phyloP scores from a whole-genome alignment of 2,113 vertebrate genomes.

The Serinus canaria region DNA sequence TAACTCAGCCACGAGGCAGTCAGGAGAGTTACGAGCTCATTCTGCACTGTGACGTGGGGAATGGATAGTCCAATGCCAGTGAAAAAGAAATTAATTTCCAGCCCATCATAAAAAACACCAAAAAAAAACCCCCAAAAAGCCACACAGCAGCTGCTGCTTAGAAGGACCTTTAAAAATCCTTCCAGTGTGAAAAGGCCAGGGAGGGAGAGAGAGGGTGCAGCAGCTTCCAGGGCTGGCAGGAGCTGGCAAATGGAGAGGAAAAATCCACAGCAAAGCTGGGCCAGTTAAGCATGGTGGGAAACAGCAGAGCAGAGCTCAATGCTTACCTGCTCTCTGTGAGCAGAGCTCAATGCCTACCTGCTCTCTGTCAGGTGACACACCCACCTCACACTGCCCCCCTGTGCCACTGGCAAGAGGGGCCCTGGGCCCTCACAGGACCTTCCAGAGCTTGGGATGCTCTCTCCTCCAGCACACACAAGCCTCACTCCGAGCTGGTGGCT shows the following conservation, averaged over 20 bases:
- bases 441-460: not conserved
- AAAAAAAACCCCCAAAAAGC: conserved; percentile 15
- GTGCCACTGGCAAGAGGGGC: not conserved
- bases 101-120: conserved; percentile 48
- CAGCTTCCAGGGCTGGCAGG: not conserved
- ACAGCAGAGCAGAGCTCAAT: not conserved
- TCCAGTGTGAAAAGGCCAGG: not conserved
- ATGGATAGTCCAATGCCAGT: conserved; percentile 23
- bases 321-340: not conserved
- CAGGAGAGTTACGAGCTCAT: conserved; percentile 47
- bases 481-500: not conserved
- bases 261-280: not conserved
- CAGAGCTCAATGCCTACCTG: not conserved
- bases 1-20: conserved; percentile 1
- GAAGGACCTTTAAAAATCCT: conserved; percentile 45
- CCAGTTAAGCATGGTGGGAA: not conserved
- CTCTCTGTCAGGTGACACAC: not conserved
- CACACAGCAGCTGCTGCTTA: conserved; percentile 11
- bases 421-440: not conserved
- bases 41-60: conserved; percentile 18
- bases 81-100: conserved; percentile 66
- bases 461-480: not conserved
- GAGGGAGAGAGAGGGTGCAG: not conserved
- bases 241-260: not conserved
- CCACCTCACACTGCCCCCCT: not conserved